Percentiles rank a stretch among this genome's conserved stretches.
phyloP scores from a whole-genome alignment of 2,797 vertebrate genomes.

The Natrix natrix region DNA sequence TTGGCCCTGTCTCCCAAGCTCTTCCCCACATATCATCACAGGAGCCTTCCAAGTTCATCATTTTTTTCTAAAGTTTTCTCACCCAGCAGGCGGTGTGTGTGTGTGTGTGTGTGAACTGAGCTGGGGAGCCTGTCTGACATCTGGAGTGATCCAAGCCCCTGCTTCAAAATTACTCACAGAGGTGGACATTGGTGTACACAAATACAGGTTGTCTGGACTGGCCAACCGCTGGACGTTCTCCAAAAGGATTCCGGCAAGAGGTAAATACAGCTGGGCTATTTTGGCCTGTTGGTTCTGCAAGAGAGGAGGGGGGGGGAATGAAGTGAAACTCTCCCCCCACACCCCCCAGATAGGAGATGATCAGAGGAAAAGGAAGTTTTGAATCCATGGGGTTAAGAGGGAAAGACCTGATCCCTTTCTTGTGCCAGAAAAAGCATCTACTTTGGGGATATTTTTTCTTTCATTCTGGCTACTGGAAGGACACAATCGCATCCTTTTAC shows the following conservation, averaged over 20 bases:
- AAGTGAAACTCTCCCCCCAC: background rate
- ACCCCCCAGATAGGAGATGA: background rate
- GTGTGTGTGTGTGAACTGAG: background rate
- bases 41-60: background rate
- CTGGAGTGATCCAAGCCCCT: conserved; percentile 57
- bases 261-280: conserved; percentile 91
- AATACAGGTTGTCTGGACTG: conserved; percentile 62
- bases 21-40: background rate
- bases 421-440: background rate
- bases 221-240: conserved; percentile 88
- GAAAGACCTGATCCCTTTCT: background rate
- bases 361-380: background rate
- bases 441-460: background rate
- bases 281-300: conserved; percentile 93
- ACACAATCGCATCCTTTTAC: background rate
- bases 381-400: background rate
- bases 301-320: conserved; percentile 12
- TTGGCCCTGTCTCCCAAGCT: background rate
- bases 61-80: background rate
- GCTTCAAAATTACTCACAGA: conserved; percentile 72
- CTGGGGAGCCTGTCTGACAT: background rate
- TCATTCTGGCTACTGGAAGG: background rate
- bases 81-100: no score
- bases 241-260: conserved; percentile 86
- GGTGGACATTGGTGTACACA: conserved; percentile 60